Conservation (phyloP, 2,113 vertebrate genomes). For the Calyptommatus sinebrachiatus region DNA sequence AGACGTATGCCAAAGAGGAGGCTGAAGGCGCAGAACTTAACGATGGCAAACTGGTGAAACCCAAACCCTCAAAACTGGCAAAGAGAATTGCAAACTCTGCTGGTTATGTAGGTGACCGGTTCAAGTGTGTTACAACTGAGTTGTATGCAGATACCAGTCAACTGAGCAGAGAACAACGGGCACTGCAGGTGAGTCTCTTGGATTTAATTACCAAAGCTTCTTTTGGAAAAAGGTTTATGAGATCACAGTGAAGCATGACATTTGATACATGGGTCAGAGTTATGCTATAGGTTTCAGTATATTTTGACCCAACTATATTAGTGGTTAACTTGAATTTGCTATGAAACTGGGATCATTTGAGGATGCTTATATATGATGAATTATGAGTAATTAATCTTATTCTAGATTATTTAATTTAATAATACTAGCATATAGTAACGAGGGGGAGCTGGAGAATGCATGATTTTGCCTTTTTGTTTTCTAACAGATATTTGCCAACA, state of each 20-base stretch:
- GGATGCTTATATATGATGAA: slow-evolving; percentile 35
- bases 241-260: slow-evolving; percentile 59
- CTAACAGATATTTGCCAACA: slow-evolving; percentile 54
- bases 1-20: slow-evolving; percentile 77
- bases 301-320: neutral
- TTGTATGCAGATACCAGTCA: slow-evolving; percentile 97
- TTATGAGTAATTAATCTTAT: slow-evolving; percentile 40
- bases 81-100: slow-evolving; percentile 97
- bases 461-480: slow-evolving; percentile 50
- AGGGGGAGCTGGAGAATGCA: slow-evolving; percentile 63
- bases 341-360: slow-evolving; percentile 42
- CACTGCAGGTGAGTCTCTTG: slow-evolving; percentile 90
- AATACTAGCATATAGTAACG: slow-evolving; percentile 47
- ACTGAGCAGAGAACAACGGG: slow-evolving; percentile 95
- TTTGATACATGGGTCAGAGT: slow-evolving; percentile 55
- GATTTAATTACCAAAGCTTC: slow-evolving; percentile 24
- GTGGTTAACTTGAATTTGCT: slow-evolving; percentile 34
- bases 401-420: slow-evolving; percentile 61
- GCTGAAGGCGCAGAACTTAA: slow-evolving; percentile 68
- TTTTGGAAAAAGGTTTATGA: slow-evolving; percentile 27
- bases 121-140: slow-evolving; percentile 97
- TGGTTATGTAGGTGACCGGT: slow-evolving; percentile 96
- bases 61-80: slow-evolving; percentile 83
- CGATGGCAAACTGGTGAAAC: slow-evolving; percentile 80
- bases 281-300: slow-evolving; percentile 1